Percentiles rank a stretch among this genome's conserved stretches.
Evolutionary conservation across 2,113 vertebrate genomes (phyloP).

Genomic region (Heterocephalus glaber): DNA sequence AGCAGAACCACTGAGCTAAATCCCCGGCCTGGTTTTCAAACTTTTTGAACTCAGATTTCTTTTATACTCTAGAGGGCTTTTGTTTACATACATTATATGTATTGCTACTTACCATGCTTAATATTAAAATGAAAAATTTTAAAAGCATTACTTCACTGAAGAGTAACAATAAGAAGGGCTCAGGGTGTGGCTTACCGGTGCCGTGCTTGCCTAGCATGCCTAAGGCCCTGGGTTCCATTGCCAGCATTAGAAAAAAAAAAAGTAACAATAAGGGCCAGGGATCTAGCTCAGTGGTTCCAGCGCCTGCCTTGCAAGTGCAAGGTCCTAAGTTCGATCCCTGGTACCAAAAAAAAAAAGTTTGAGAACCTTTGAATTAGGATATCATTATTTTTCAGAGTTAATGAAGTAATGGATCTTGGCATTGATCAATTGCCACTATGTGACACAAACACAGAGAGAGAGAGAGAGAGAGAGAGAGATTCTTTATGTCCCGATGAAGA

Average conservation of each 20-base stretch:
- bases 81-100: neutral
- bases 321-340: too few relatives aligned
- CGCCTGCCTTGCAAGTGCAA: too few relatives aligned
- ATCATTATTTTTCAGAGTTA: constrained; percentile 35
- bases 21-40: neutral
- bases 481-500: neutral
- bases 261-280: neutral
- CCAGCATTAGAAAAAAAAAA: neutral
- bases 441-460: neutral
- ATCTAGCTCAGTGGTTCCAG: too few relatives aligned
- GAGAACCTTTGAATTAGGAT: constrained; percentile 22
- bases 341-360: too few relatives aligned
- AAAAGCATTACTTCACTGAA: neutral
- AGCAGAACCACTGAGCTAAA: too few relatives aligned
- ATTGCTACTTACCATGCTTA: neutral
- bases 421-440: neutral
- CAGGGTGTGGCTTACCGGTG: neutral
- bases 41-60: constrained; percentile 34
- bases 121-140: constrained; percentile 40
- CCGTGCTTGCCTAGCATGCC: neutral
- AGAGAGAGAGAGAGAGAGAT: neutral
- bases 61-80: constrained; percentile 6
- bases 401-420: neutral
- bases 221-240: too few relatives aligned
- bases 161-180: neutral